phyloP scores from a whole-genome alignment of 2,888 invertebrate species.

The Rutpela maculata region DNA sequence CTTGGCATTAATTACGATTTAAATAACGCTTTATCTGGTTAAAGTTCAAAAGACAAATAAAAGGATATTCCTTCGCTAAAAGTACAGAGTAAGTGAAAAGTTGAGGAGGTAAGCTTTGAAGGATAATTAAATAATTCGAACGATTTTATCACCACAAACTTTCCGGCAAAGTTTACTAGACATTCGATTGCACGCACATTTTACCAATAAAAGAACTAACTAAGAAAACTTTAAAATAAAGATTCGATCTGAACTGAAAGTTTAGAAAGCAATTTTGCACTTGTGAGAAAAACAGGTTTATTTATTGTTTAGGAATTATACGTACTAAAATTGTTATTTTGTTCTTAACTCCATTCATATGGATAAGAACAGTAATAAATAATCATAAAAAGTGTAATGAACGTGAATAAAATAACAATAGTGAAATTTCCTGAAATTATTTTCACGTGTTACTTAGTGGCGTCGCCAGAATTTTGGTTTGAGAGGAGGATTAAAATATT shows the following conservation, averaged over 20 bases:
- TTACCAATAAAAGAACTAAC: conserved; percentile 4
- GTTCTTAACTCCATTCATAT: no score
- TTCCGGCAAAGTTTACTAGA: conserved; percentile 5
- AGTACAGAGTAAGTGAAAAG: conserved; percentile 11
- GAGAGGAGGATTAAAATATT: no score
- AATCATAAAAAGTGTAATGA: no score
- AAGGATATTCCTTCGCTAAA: conserved; percentile 13
- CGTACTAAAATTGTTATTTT: no score
- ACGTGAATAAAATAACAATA: no score
- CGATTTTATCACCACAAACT: conserved; percentile 25
- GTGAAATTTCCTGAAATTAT: no score
- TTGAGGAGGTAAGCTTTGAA: conserved; percentile 7
- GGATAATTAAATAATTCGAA: conserved; percentile 28
- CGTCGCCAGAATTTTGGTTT: no score
- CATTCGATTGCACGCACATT: conserved; percentile 18
- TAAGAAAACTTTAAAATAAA: conserved; percentile 1
- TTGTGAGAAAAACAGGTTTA: background rate
- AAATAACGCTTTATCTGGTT: background rate
- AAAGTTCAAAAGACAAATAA: conserved; percentile 13
- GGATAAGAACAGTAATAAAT: no score
- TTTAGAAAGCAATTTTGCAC: background rate
- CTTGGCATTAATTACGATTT: background rate
- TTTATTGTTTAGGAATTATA: no score
- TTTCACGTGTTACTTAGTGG: no score
- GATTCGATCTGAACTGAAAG: background rate